phyloP scores from a whole-genome alignment of 2,113 vertebrate genomes.

The Bubo scandiacus region DNA sequence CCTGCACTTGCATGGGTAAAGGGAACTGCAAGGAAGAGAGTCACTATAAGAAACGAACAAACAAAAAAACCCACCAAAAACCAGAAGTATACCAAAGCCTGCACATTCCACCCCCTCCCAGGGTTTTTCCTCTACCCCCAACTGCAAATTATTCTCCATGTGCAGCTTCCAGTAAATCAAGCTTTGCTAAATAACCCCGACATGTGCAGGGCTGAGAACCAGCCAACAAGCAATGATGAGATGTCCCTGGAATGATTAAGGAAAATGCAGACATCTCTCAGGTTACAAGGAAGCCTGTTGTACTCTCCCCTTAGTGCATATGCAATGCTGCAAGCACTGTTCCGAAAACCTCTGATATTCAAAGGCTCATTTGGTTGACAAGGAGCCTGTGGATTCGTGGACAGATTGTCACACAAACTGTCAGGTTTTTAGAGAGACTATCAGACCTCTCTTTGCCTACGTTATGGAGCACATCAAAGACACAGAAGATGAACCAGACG shows the following conservation, averaged over 20 bases:
- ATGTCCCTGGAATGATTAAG: slow-evolving; percentile 65
- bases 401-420: slow-evolving; percentile 78
- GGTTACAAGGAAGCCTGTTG: slow-evolving; percentile 46
- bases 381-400: slow-evolving; percentile 49
- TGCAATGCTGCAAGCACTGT: slow-evolving; percentile 19
- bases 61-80: not conserved
- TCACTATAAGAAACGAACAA: not conserved
- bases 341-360: slow-evolving; percentile 57
- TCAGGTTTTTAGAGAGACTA: slow-evolving; percentile 78
- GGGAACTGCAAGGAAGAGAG: not conserved
- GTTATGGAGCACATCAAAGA: slow-evolving; percentile 49
- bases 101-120: not conserved
- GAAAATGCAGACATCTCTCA: slow-evolving; percentile 54
- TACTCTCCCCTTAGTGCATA: slow-evolving; percentile 40
- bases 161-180: slow-evolving; percentile 13
- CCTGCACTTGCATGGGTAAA: not conserved
- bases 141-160: slow-evolving; percentile 28
- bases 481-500: slow-evolving; percentile 65
- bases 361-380: slow-evolving; percentile 68
- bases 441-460: slow-evolving; percentile 65
- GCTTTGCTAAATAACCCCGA: slow-evolving; percentile 52
- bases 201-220: slow-evolving; percentile 49
- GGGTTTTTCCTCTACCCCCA: slow-evolving; percentile 22
- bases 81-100: not conserved
- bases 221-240: slow-evolving; percentile 64